phyloP scores from a whole-genome alignment of 2,888 invertebrate species.

The Mesorhabditis belari region DNA sequence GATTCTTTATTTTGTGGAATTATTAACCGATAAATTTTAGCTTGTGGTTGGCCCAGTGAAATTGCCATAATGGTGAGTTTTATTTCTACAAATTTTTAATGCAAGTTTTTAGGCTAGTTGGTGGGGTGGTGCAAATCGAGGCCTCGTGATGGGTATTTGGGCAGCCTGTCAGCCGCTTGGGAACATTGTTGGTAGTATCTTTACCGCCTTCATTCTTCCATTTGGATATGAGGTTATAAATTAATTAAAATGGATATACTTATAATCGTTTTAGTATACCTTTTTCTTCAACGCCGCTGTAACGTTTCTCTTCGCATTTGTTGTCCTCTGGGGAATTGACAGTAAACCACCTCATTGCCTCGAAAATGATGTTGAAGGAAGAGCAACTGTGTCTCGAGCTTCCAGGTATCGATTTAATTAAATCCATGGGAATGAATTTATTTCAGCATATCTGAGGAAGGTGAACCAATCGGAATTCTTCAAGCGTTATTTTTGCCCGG shows the following conservation, averaged over 20 bases:
- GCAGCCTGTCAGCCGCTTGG: constrained; percentile 59
- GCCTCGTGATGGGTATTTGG: constrained; percentile 57
- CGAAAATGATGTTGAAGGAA: neutral
- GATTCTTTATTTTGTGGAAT: no score
- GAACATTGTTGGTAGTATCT: constrained; percentile 57
- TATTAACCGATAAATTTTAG: no score
- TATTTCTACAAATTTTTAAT: neutral
- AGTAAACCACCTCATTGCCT: constrained; percentile 53
- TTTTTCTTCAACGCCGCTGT: constrained; percentile 56
- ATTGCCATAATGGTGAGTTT: constrained; percentile 56
- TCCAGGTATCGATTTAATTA: constrained; percentile 2
- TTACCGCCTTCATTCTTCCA: constrained; percentile 55
- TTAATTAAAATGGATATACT: neutral
- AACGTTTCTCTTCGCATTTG: constrained; percentile 54
- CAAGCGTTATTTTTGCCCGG: constrained; percentile 46
- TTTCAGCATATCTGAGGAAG: constrained; percentile 5
- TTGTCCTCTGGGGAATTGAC: constrained; percentile 54
- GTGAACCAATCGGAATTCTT: constrained; percentile 38
- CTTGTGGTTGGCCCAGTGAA: constrained; percentile 58
- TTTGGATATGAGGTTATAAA: constrained; percentile 56
- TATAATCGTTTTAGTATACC: constrained; percentile 53
- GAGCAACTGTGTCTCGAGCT: constrained; percentile 1
- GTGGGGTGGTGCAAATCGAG: constrained; percentile 57
- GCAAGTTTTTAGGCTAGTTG: constrained; percentile 54
- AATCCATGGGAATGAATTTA: constrained; percentile 1